Evolutionary conservation across 2,113 vertebrate genomes (phyloP), one percentile per base, ranked within the genome.

Genomic region (Polyodon spathula): DNA sequence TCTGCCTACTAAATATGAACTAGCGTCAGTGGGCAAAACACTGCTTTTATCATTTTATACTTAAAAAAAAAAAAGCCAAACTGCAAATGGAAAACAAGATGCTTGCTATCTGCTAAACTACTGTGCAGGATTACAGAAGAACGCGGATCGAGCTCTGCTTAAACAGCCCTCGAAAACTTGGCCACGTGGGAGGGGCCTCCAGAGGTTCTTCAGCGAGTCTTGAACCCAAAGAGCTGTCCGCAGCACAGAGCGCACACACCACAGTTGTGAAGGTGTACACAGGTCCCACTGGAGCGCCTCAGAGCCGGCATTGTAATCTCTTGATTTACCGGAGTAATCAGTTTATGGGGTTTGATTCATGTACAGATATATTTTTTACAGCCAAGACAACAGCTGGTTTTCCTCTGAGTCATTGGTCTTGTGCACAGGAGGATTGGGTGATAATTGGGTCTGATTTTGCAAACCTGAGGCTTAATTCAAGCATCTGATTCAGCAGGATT

Each of bases 361-460:
- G 46, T 50, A 12, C n/a, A 1, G 46, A 7, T 50, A 11, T 11
- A 1, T 11, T 10, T 10, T 50, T 50, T 50, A 4, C 46, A 14
- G 46, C n/a, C 46, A 50, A 50, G 3, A 3, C 4, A 4, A 50
- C 6, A 50, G 46, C 46, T 50, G 46, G 11, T 50, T 50, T 50
- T 8, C n/a, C 7, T 50, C 4, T 9, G 10, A 50, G n/a, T 50
- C 6, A 50, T 50, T 50, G 6, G 46, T 50, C 46, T 12, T 14
- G 1, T 9, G n/a, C n/a, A 48, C 46, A 4, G n/a, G 58, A 64
- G 62, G 59, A 16, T 62, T 57, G 62, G 61, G 66, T 61, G 67
- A 67, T 63, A 67, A n/a, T n/a, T n/a, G 64, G 57, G 63, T 41
- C 54, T 42, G 15, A 41, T 4, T 48, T 55, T 66, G 50, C n/a